These are phyloP conservation scores for Luperina nickerlii DNA, from an alignment of 2,888 invertebrate genomes.

Conservation along the genomic window DNA sequence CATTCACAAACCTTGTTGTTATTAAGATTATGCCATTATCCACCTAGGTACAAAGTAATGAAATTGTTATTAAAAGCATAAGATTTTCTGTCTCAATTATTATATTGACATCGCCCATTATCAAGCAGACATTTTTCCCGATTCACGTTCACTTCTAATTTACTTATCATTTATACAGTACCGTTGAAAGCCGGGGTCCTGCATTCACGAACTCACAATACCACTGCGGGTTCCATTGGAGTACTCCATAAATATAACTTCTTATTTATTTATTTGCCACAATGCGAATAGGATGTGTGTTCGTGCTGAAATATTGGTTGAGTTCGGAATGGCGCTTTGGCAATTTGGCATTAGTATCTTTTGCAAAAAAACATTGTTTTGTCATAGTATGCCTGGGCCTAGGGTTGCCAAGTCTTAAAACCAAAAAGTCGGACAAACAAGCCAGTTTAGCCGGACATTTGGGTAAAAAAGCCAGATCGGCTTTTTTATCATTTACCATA, in stretches of 20 bases:
- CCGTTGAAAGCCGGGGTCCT: constrained; percentile 32
- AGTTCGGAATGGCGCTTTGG: constrained; percentile 26
- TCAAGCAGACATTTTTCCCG: not conserved
- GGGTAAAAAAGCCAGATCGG: too few relatives aligned
- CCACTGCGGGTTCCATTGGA: constrained; percentile 24
- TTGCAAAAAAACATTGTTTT: not conserved
- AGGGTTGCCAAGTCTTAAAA: too few relatives aligned
- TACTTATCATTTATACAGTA: constrained; percentile 35
- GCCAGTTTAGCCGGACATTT: too few relatives aligned
- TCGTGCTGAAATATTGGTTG: constrained; percentile 48
- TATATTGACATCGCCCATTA: not conserved
- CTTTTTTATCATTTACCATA: too few relatives aligned
- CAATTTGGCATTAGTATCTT: constrained; percentile 16
- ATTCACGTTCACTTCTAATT: constrained; percentile 29
- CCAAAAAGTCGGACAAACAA: too few relatives aligned
- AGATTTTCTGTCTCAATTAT: not conserved
- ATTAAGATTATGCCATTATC: not conserved
- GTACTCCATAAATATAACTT: constrained; percentile 60
- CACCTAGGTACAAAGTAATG: too few relatives aligned
- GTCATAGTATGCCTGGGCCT: not conserved
- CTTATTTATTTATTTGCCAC: constrained; percentile 54
- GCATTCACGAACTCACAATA: constrained; percentile 51
- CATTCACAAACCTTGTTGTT: too few relatives aligned
- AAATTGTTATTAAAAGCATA: not conserved
- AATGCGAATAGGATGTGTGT: constrained; percentile 43